Percentiles rank a stretch among this genome's conserved stretches.
These are phyloP conservation scores for Sabatieria punctata DNA, from an alignment of 2,888 invertebrate species.

Conservation along the genomic window DNA sequence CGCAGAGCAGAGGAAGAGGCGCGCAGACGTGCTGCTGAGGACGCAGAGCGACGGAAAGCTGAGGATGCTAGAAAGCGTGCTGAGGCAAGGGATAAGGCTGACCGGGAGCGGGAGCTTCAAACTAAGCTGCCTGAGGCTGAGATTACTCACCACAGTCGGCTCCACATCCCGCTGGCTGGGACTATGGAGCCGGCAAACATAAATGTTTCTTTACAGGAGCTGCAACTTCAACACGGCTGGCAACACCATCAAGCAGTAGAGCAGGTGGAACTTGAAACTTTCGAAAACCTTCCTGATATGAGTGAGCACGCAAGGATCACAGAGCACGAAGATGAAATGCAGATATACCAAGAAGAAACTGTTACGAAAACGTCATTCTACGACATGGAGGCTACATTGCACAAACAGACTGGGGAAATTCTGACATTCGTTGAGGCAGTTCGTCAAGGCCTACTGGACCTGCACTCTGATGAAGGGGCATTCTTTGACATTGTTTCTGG, in stretches of 20 bases:
- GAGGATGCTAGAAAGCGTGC: constrained; percentile 6
- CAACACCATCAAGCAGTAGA: no score
- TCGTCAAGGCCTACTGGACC: constrained; percentile 64
- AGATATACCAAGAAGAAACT: constrained; percentile 9
- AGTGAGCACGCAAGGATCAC: not conserved
- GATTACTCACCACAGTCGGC: not conserved
- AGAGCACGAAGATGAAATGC: constrained; percentile 8
- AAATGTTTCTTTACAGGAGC: not conserved
- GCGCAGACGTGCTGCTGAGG: constrained; percentile 5
- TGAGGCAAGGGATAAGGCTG: not conserved
- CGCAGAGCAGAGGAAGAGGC: constrained; percentile 9
- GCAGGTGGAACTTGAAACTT: no score
- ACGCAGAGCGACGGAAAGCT: not conserved
- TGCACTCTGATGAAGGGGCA: constrained; percentile 50
- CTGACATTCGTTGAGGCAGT: constrained; percentile 78
- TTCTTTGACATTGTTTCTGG: constrained; percentile 49
- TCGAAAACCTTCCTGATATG: no score
- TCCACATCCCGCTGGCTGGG: not conserved
- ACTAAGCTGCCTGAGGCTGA: no score
- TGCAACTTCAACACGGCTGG: no score
- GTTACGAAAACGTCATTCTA: constrained; percentile 6
- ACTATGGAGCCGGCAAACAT: not conserved
- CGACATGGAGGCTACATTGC: constrained; percentile 3
- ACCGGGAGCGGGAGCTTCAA: no score
- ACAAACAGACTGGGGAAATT: constrained; percentile 39